These are phyloP conservation scores for Rhineura floridana DNA, from an alignment of 2,113 vertebrate genomes.

Conservation along the genomic window DNA sequence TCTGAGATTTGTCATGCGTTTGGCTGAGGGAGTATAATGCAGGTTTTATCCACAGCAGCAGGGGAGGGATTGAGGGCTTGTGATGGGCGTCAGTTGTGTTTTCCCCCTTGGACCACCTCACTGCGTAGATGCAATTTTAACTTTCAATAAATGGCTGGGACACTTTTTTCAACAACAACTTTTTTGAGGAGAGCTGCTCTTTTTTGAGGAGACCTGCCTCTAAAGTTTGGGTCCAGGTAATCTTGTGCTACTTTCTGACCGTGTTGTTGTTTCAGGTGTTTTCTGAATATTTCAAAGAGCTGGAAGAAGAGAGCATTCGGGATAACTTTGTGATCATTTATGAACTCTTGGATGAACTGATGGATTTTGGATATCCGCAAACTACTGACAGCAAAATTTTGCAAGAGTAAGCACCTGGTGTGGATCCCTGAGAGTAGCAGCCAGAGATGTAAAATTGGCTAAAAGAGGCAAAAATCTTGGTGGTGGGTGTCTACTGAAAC, in stretches of 20 bases:
- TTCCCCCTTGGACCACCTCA: background rate
- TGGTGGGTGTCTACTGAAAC: background rate
- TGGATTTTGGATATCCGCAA: slow-evolving; percentile 99
- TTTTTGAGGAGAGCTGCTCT: background rate
- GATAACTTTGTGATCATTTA: slow-evolving; percentile 99
- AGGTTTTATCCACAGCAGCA: no score
- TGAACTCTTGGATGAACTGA: slow-evolving; percentile 96
- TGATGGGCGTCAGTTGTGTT: background rate
- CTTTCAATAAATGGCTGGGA: background rate
- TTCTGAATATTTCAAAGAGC: slow-evolving; percentile 98
- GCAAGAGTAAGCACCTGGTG: slow-evolving; percentile 88
- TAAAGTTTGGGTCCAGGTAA: background rate
- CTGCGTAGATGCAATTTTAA: background rate
- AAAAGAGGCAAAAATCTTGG: no score
- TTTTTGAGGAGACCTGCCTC: background rate
- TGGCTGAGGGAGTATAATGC: background rate
- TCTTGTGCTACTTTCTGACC: background rate
- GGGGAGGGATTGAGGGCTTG: background rate
- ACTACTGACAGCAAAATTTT: slow-evolving; percentile 99
- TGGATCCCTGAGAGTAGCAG: background rate
- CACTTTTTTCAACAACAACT: background rate
- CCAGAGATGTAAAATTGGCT: background rate
- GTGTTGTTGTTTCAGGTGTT: slow-evolving; percentile 83
- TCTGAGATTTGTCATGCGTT: background rate
- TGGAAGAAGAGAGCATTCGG: slow-evolving; percentile 98